These are phyloP conservation scores for Musca vetustissima DNA, from an alignment of 1,140 invertebrate species.

Conservation along the genomic window DNA sequence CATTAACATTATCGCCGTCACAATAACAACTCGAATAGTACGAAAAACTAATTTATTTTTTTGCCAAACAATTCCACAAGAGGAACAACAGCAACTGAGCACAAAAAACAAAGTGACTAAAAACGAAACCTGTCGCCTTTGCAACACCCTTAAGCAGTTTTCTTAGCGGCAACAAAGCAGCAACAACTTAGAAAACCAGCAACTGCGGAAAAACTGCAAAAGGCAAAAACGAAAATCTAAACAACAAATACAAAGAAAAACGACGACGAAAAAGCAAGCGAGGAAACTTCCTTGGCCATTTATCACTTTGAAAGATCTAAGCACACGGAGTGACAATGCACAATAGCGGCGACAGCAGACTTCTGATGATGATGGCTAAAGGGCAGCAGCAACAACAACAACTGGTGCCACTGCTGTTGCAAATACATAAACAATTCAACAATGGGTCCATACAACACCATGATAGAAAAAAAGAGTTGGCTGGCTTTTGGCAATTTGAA, in stretches of 20 bases:
- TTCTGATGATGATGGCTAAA: conserved; percentile 7
- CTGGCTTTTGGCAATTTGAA: conserved; percentile 12
- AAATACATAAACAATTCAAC: too few species aligned
- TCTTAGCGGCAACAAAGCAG: background rate
- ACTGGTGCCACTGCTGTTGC: background rate
- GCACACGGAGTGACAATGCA: background rate
- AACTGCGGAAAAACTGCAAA: background rate
- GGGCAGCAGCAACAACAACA: conserved; percentile 9
- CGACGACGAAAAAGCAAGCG: background rate
- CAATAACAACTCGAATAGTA: background rate
- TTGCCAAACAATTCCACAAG: background rate
- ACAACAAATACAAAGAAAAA: background rate
- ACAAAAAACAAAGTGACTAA: too few species aligned
- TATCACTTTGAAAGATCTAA: conserved; percentile 15
- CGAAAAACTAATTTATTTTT: conserved; percentile 3
- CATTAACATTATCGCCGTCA: too few species aligned
- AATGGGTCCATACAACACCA: background rate
- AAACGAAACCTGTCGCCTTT: background rate
- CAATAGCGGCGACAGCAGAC: background rate
- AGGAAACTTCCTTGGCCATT: conserved; percentile 15
- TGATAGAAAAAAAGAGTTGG: conserved; percentile 21
- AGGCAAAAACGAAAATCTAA: background rate
- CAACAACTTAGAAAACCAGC: background rate
- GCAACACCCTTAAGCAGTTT: background rate
- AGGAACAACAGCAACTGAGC: too few species aligned